Evolutionary conservation across 2,113 vertebrate species (phyloP), one percentile per base, ranked within the genome.

Genomic region (Cryptoleucopteryx plumbea): DNA sequence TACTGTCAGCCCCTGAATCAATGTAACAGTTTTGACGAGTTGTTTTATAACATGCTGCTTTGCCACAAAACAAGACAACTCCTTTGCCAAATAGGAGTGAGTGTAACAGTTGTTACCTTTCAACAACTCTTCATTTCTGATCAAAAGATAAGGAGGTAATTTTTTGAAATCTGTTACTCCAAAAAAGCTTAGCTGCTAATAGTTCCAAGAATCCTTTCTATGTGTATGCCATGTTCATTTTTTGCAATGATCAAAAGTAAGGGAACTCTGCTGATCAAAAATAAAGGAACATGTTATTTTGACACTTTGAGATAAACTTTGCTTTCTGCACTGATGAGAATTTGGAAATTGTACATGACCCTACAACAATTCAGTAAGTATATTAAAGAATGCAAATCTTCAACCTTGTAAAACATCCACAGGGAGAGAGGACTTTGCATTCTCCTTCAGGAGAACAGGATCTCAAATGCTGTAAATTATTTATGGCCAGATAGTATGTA

Each of bases 91-190:
- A 94, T 90, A 96, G 90, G 88, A 98, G 93, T 11, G 53, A 96
- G 97, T 40, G 36, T 92, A 98, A 97, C 95, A 97, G 95, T 97
- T 97, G 94, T 95, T 97, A 98, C 96, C 97, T 97, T 96, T 97
- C 97, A 97, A 98, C 97, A 98, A 93, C 85, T 95, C 96, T 97
- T 98, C 97, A 98, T 81, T 98, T 91, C 94, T 97, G 88, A 98
- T 98, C 97, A 96, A 95, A 92, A 94, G 92, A 97, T 93, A 97
- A 97, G 93, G 94, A 98, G 97, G 94, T 96, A 95, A 92, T 74
- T 97, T 97, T 95, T 50, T 96, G 66, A 98, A 97, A 97, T 97
- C 86, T 92, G 97, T 97, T 97, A 96, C 97, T 97, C 97, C 82
- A 71, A 95, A 97, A 96, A 96, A 95, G 71, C 89, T 97, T 97